Evolutionary conservation across 2,113 vertebrate species (phyloP).

Genomic region (Canis aureus): DNA sequence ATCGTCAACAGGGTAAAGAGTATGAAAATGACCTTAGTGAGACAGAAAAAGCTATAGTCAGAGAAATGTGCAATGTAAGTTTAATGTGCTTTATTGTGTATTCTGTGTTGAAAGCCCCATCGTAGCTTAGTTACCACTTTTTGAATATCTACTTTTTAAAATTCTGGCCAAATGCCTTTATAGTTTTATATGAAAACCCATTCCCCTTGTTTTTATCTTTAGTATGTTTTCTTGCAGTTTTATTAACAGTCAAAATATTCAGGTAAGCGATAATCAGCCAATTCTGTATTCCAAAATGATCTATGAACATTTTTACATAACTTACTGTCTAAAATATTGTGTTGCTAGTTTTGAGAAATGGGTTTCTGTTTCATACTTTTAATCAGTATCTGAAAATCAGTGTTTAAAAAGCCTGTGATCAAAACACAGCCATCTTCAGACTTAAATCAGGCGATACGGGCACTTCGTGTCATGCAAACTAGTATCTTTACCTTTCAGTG

Average conservation of each 20-base stretch:
- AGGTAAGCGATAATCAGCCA: conserved; percentile 67
- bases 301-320: conserved; percentile 54
- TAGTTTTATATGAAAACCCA: conserved; percentile 76
- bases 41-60: conserved; percentile 83
- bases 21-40: conserved; percentile 81
- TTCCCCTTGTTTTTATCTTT: conserved; percentile 68
- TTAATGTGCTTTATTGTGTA: conserved; percentile 77
- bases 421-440: conserved; percentile 28
- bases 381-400: background rate
- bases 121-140: conserved; percentile 70
- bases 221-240: conserved; percentile 73
- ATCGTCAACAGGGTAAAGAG: conserved; percentile 82
- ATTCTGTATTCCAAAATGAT: conserved; percentile 60
- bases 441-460: background rate
- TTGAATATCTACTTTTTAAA: conserved; percentile 69
- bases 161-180: conserved; percentile 64
- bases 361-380: conserved; percentile 57
- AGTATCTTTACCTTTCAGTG: conserved; percentile 7
- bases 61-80: conserved; percentile 82
- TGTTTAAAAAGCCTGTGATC: background rate
- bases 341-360: conserved; percentile 40
- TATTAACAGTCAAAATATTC: conserved; percentile 58
- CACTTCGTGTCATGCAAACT: background rate
- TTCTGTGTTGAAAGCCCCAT: conserved; percentile 78
- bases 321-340: conserved; percentile 52